A percentile compares a stretch with the other conserved stretches of the same genome.
phyloP scores from a whole-genome alignment of 1,140 invertebrate genomes.

The Paralvinella palmiformis region DNA sequence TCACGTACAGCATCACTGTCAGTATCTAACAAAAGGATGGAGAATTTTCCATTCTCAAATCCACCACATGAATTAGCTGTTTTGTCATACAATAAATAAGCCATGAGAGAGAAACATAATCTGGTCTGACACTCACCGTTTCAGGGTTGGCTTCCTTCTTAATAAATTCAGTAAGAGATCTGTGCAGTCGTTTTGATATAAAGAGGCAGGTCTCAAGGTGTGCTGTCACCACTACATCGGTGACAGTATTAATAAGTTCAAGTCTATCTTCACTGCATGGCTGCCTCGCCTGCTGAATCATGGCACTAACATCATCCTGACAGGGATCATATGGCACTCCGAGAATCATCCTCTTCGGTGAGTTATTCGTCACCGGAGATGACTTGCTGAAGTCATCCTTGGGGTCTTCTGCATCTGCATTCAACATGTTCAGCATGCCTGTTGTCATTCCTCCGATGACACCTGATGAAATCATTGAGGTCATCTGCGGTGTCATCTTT shows the following conservation, averaged over 20 bases:
- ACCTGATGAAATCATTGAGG: not conserved
- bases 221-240: conserved; percentile 76
- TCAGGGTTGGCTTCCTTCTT: no score
- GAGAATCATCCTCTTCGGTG: not conserved
- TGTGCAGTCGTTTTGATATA: no score
- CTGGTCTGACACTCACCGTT: no score
- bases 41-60: no score
- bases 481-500: not conserved
- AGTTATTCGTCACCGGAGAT: not conserved
- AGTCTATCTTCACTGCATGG: not conserved
- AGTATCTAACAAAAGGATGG: no score
- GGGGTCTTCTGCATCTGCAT: no score
- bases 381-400: not conserved
- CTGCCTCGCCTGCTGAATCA: not conserved
- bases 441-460: not conserved
- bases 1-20: no score
- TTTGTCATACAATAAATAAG: no score
- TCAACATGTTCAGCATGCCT: not conserved
- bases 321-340: not conserved
- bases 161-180: no score
- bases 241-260: conserved; percentile 35
- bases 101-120: no score
- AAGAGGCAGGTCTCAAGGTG: conserved; percentile 93
- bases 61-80: no score
- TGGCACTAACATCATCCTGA: not conserved